Percentiles rank a stretch among this genome's conserved stretches.
Evolutionary conservation across 1,140 invertebrate species (phyloP).

Genomic region (Agrypnia vestita): DNA sequence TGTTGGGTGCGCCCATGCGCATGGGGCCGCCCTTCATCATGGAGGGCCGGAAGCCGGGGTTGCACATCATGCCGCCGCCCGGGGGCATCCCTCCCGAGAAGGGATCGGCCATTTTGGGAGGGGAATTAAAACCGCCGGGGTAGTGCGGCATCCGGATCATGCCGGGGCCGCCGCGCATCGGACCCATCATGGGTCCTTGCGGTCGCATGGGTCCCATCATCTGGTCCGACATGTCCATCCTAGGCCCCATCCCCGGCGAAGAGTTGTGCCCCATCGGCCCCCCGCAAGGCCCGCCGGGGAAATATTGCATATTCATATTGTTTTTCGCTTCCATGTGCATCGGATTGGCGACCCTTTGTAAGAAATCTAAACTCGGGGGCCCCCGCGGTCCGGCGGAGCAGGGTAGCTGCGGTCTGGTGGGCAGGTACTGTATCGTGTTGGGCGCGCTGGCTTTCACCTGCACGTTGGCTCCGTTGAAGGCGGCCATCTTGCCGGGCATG

Average conservation of each 20-base stretch:
- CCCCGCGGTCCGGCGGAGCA: conserved; percentile 78
- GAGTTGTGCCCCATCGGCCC: conserved; percentile 69
- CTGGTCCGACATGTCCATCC: conserved; percentile 66
- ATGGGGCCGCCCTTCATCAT: conserved; percentile 68
- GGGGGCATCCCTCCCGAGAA: conserved; percentile 63
- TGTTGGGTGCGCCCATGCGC: conserved; percentile 75
- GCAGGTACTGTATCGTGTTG: conserved; percentile 98
- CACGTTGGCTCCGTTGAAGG: conserved; percentile 88
- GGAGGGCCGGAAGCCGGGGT: conserved; percentile 64
- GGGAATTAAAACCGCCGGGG: conserved; percentile 68
- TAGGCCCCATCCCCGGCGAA: conserved; percentile 64
- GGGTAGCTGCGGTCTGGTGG: conserved; percentile 87
- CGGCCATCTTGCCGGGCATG: conserved; percentile 76
- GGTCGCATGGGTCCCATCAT: conserved; percentile 71
- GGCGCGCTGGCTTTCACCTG: conserved; percentile 97
- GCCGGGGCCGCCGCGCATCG: conserved; percentile 66
- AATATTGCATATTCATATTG: conserved; percentile 85
- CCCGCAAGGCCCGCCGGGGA: conserved; percentile 73
- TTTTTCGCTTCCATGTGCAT: conserved; percentile 81
- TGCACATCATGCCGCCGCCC: conserved; percentile 67
- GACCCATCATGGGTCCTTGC: conserved; percentile 74
- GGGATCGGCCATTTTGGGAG: conserved; percentile 68
- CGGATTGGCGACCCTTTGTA: conserved; percentile 90
- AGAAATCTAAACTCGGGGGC: conserved; percentile 93
- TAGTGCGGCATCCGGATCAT: conserved; percentile 71